These are phyloP conservation scores for Phrynosoma blainvillii DNA, from an alignment of 2,113 vertebrate species.

Conservation along the genomic window DNA sequence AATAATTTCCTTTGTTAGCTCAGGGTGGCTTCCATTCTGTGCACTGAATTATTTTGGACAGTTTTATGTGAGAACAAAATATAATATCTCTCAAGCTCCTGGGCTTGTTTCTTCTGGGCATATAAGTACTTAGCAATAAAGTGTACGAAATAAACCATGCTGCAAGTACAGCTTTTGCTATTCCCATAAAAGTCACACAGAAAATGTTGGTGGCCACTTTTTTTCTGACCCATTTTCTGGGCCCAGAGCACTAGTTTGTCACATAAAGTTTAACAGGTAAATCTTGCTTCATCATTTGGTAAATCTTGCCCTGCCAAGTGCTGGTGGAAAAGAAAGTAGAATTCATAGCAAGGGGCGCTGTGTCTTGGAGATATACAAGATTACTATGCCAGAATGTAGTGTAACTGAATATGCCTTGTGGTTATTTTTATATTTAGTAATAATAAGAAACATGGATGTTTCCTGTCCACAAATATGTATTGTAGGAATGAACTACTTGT, in stretches of 20 bases:
- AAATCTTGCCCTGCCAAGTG: neutral
- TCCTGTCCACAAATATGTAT: neutral
- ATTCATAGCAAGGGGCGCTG: neutral
- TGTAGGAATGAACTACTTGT: neutral
- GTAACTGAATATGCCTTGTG: neutral
- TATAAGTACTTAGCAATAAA: neutral
- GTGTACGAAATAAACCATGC: neutral
- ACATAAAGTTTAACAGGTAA: neutral
- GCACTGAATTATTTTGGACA: neutral
- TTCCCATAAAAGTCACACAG: neutral
- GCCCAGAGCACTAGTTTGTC: neutral
- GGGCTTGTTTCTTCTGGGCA: neutral
- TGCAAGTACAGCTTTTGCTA: neutral
- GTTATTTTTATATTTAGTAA: neutral
- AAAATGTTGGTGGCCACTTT: neutral
- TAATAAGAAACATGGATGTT: neutral
- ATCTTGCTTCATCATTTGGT: neutral
- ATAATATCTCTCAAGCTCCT: neutral
- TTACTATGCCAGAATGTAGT: neutral
- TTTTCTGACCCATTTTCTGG: neutral
- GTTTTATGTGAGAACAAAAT: neutral
- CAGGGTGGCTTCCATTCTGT: neutral
- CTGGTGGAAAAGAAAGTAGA: neutral
- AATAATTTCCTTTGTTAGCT: conserved; percentile 12
- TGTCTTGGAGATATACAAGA: neutral